Evolutionary conservation across 37 sponge, comb jelly and placozoan species (phyloP).

Genomic region (Spongilla lacustris): DNA sequence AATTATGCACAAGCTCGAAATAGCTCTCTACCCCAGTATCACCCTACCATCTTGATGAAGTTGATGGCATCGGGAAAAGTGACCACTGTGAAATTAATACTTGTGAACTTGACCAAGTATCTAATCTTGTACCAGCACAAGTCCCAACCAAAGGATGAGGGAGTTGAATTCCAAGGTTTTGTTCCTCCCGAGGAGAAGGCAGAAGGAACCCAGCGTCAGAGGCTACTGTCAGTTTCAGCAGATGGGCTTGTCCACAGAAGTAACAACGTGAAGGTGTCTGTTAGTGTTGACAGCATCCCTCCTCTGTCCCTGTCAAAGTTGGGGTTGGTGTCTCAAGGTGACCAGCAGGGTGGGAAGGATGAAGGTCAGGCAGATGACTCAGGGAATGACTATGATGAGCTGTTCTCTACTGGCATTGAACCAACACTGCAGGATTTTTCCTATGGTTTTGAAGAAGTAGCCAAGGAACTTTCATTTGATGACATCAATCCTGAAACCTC

Average conservation of each 20-base stretch:
- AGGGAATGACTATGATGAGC: conserved; percentile 54
- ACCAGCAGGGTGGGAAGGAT: not conserved
- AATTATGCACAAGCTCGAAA: conserved; percentile 65
- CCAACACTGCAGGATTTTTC: conserved; percentile 26
- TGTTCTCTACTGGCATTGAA: conserved; percentile 34
- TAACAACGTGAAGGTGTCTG: conserved; percentile 17
- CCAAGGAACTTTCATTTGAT: conserved; percentile 10
- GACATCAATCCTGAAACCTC: conserved; percentile 29
- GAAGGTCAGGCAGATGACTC: not conserved
- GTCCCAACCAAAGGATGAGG: not conserved
- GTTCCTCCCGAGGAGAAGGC: conserved; percentile 6
- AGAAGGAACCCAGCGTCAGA: not conserved
- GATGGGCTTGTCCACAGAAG: conserved; percentile 50
- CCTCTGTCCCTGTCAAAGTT: conserved; percentile 54
- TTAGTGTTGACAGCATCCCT: conserved; percentile 50
- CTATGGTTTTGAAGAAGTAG: conserved; percentile 28
- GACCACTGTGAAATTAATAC: conserved; percentile 69
- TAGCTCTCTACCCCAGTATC: conserved; percentile 86
- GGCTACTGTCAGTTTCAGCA: conserved; percentile 48
- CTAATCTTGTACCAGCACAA: conserved; percentile 44
- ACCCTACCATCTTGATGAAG: conserved; percentile 85
- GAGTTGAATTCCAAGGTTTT: not conserved
- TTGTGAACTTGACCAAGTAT: conserved; percentile 73
- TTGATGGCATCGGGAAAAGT: conserved; percentile 85
- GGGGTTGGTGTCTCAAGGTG: conserved; percentile 4